phyloP scores from a whole-genome alignment of 64 coral and sea anemone species.

The Porites australiensis region DNA sequence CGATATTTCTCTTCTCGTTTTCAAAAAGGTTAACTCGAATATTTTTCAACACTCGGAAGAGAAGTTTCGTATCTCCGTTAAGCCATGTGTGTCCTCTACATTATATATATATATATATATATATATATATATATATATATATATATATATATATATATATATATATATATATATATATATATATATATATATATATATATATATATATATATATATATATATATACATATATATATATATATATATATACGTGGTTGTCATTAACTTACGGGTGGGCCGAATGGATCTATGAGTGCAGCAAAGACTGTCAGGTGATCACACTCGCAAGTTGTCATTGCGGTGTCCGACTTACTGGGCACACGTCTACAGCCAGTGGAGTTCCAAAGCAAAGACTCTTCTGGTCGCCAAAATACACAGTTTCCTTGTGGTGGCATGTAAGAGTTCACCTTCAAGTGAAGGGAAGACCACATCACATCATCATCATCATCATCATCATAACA shows the following conservation, averaged over 20 bases:
- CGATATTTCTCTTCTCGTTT: too few species aligned
- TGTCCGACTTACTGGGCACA: constrained; percentile 5
- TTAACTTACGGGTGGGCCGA: constrained; percentile 27
- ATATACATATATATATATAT: background rate
- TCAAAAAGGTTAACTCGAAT: too few species aligned
- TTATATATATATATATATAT: background rate
- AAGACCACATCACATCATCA: too few species aligned
- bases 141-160: background rate
- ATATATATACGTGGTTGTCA: background rate
- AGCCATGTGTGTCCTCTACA: too few species aligned
- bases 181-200: background rate
- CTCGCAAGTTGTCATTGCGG: constrained; percentile 22
- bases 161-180: background rate
- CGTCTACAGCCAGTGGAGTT: constrained; percentile 14
- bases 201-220: background rate
- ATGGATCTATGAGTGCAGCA: constrained; percentile 44
- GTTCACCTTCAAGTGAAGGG: too few species aligned
- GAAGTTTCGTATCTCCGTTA: too few species aligned
- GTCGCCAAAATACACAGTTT: constrained; percentile 36
- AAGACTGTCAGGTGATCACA: constrained; percentile 49
- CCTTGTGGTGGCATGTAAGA: background rate
- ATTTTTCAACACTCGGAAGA: too few species aligned
- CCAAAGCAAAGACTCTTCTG: constrained; percentile 14
- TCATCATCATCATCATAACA: too few species aligned
- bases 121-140: background rate